Evolutionary conservation across 2,113 vertebrate species (phyloP).

Genomic region (Mastomys natalensis): DNA sequence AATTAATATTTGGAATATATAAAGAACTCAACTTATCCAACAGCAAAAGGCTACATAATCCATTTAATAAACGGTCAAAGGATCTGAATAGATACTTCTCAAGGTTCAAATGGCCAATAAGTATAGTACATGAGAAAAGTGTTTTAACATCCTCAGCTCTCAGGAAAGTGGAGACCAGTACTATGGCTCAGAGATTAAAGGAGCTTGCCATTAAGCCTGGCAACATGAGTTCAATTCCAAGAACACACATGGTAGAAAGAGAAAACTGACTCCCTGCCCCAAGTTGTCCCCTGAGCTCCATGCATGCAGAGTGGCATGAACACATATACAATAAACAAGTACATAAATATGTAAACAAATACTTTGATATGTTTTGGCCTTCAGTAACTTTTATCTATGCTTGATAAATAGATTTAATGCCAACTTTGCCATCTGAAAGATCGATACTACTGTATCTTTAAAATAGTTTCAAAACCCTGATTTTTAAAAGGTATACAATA

Average conservation of each 20-base stretch:
- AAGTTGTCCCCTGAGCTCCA: not conserved
- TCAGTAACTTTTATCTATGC: slow-evolving; percentile 19
- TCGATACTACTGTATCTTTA: not conserved
- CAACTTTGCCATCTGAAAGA: slow-evolving; percentile 47
- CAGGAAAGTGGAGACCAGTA: not conserved
- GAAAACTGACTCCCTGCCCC: not conserved
- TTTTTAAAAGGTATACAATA: not conserved
- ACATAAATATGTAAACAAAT: not conserved
- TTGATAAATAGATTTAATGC: slow-evolving; percentile 39
- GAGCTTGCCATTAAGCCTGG: not conserved
- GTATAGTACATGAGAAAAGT: not conserved
- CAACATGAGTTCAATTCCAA: not conserved
- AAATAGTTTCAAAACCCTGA: slow-evolving; percentile 51
- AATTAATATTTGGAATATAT: not conserved
- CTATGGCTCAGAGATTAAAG: not conserved
- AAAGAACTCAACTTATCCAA: not conserved
- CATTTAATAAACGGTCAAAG: not conserved
- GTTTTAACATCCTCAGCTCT: not conserved
- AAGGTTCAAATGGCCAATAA: not conserved
- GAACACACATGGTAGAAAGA: not conserved
- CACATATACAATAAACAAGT: not conserved
- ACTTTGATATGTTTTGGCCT: not conserved
- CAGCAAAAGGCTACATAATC: not conserved
- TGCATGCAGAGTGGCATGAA: not conserved
- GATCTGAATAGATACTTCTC: not conserved